Percentiles rank a stretch among this genome's conserved stretches.
Evolutionary conservation across 1,140 invertebrate genomes (phyloP).

Genomic region (Apis cerana): DNA sequence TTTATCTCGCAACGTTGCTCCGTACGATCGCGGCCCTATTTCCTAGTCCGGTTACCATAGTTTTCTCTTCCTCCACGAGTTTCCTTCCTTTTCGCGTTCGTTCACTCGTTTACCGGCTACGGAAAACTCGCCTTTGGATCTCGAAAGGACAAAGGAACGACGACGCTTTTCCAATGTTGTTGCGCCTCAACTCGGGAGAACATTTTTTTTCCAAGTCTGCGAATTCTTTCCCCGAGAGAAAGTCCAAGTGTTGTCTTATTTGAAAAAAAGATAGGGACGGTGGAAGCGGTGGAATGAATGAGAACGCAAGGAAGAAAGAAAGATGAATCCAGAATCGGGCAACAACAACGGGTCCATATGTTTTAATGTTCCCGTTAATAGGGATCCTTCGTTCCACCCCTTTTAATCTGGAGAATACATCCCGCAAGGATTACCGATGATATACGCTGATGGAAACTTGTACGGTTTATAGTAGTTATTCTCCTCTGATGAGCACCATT

Average conservation of each 20-base stretch:
- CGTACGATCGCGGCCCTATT: neutral
- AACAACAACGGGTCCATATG: slow-evolving; percentile 54
- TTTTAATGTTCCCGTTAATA: slow-evolving; percentile 76
- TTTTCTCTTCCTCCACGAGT: neutral
- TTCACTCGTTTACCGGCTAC: neutral
- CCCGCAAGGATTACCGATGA: slow-evolving; percentile 72
- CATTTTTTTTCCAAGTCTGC: slow-evolving; percentile 45
- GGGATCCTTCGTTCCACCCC: slow-evolving; percentile 55
- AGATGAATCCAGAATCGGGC: neutral
- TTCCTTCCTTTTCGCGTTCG: neutral
- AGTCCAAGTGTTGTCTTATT: too few relatives aligned
- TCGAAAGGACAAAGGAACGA: neutral
- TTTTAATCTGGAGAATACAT: slow-evolving; percentile 56
- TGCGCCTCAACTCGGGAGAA: slow-evolving; percentile 45
- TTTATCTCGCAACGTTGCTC: slow-evolving; percentile 21
- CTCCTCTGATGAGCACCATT: slow-evolving; percentile 75
- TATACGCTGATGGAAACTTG: slow-evolving; percentile 77
- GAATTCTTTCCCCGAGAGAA: slow-evolving; percentile 58
- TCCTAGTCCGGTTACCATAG: neutral
- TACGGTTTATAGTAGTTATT: slow-evolving; percentile 73
- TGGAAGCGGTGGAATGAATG: neutral
- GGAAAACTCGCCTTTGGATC: neutral
- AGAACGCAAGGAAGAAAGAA: neutral
- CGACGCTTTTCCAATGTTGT: slow-evolving; percentile 40
- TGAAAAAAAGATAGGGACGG: neutral